These are phyloP conservation scores for Psilanteris sp. DNA, from an alignment of 1,140 invertebrate genomes.

Conservation along the genomic window DNA sequence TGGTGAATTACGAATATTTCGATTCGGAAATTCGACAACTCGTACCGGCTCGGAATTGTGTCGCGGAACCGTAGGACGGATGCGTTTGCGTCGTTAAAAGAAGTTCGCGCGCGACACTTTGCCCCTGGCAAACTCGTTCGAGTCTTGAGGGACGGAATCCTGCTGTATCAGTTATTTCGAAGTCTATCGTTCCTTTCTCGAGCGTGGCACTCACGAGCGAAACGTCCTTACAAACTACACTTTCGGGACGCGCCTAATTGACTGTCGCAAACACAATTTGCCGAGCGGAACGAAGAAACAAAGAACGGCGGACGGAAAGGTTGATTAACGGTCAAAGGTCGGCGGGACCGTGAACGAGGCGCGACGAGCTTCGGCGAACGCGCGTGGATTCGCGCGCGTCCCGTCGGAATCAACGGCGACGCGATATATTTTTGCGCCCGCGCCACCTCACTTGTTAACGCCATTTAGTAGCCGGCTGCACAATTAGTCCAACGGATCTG, in stretches of 20 bases:
- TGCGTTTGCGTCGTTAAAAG: slow-evolving; percentile 34
- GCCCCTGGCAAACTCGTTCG: slow-evolving; percentile 4
- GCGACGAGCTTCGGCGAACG: not conserved
- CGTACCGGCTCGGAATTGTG: too few species aligned
- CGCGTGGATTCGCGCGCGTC: not conserved
- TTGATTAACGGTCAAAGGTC: slow-evolving; percentile 38
- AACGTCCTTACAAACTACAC: slow-evolving; percentile 23
- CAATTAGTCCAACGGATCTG: slow-evolving; percentile 20
- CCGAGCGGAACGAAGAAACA: slow-evolving; percentile 7
- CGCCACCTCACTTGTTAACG: not conserved
- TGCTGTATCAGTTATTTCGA: slow-evolving; percentile 16
- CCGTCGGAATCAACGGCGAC: too few species aligned
- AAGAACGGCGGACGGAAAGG: not conserved
- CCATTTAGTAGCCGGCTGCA: slow-evolving; percentile 1
- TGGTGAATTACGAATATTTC: too few species aligned
- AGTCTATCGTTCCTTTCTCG: slow-evolving; percentile 9
- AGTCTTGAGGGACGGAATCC: slow-evolving; percentile 4
- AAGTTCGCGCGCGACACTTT: slow-evolving; percentile 14
- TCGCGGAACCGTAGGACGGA: too few species aligned
- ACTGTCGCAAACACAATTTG: slow-evolving; percentile 18
- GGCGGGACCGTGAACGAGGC: not conserved
- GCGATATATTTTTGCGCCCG: too few species aligned
- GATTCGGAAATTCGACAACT: too few species aligned
- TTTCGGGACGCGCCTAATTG: slow-evolving; percentile 33
- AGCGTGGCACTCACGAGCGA: slow-evolving; percentile 3